These are phyloP conservation scores for Calliopsis andreniformis DNA, from an alignment of 1,140 invertebrate genomes.

Conservation along the genomic window DNA sequence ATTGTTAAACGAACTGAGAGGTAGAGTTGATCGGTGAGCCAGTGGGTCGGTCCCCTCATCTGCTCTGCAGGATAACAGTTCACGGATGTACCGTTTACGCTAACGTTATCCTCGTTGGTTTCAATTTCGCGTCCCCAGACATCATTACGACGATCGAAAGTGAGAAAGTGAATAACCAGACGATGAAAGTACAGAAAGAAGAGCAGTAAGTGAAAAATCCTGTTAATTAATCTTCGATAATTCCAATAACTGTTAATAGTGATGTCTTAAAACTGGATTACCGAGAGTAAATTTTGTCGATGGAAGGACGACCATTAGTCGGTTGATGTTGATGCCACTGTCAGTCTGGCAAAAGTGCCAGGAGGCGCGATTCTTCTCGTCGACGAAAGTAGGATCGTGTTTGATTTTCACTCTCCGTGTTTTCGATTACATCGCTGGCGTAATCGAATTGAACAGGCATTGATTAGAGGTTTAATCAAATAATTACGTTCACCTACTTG, in stretches of 20 bases:
- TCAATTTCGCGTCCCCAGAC: constrained; percentile 59
- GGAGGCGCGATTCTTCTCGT: constrained; percentile 64
- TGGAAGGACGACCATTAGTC: constrained; percentile 57
- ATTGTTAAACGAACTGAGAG: constrained; percentile 69
- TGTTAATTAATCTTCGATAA: neutral
- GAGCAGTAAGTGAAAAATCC: neutral
- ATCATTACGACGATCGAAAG: constrained; percentile 61
- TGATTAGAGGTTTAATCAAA: constrained; percentile 76
- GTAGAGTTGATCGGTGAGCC: constrained; percentile 65
- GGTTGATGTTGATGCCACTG: constrained; percentile 60
- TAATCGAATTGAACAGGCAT: constrained; percentile 51
- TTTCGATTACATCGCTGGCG: constrained; percentile 77
- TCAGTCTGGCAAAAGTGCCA: constrained; percentile 61
- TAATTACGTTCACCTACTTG: constrained; percentile 70
- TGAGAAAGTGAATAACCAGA: constrained; percentile 59
- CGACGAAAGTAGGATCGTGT: constrained; percentile 73
- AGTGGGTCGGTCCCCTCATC: constrained; percentile 69
- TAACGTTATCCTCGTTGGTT: constrained; percentile 71
- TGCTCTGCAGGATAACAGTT: constrained; percentile 73
- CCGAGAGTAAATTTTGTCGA: too few relatives aligned
- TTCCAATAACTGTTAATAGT: neutral
- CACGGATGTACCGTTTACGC: constrained; percentile 73
- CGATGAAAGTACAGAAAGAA: constrained; percentile 29
- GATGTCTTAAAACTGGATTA: neutral
- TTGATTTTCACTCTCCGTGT: constrained; percentile 79